Percentiles rank a stretch among this genome's conserved stretches.
Evolutionary conservation across 1,140 invertebrate genomes (phyloP).

Genomic region (Aphidius ervi): DNA sequence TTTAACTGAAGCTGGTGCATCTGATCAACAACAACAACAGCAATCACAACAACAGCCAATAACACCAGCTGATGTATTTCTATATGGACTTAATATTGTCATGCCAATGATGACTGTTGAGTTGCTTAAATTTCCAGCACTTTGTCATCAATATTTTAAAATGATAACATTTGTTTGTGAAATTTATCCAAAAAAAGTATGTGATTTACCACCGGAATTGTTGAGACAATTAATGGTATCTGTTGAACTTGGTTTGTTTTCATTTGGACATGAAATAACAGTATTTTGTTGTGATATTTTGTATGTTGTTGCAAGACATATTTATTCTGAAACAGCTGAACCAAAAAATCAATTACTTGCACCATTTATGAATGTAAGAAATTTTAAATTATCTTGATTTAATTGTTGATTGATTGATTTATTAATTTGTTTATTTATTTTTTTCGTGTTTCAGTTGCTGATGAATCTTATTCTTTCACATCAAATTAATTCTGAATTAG

Average conservation of each 20-base stretch:
- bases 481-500: conserved; percentile 64
- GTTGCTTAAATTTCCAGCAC: conserved; percentile 64
- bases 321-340: conserved; percentile 43
- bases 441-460: conserved; percentile 56
- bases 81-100: conserved; percentile 68
- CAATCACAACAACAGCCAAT: conserved; percentile 33
- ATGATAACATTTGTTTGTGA: conserved; percentile 66
- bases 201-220: conserved; percentile 55
- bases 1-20: conserved; percentile 20
- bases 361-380: conserved; percentile 66
- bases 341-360: conserved; percentile 55
- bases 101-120: conserved; percentile 75
- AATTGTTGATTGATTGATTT: conserved; percentile 18
- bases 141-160: conserved; percentile 63
- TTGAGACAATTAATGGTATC: conserved; percentile 61
- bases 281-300: conserved; percentile 67
- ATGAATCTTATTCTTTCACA: conserved; percentile 66
- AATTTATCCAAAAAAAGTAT: conserved; percentile 62
- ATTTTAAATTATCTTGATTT: conserved; percentile 12
- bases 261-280: conserved; percentile 63
- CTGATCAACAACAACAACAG: conserved; percentile 4
- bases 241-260: conserved; percentile 65
- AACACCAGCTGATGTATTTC: conserved; percentile 61
- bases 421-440: conserved; percentile 14
- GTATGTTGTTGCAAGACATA: conserved; percentile 51